Base-by-base conservation (phyloP, 2,797 vertebrate genomes). In the Sus cebifrons region DNA sequence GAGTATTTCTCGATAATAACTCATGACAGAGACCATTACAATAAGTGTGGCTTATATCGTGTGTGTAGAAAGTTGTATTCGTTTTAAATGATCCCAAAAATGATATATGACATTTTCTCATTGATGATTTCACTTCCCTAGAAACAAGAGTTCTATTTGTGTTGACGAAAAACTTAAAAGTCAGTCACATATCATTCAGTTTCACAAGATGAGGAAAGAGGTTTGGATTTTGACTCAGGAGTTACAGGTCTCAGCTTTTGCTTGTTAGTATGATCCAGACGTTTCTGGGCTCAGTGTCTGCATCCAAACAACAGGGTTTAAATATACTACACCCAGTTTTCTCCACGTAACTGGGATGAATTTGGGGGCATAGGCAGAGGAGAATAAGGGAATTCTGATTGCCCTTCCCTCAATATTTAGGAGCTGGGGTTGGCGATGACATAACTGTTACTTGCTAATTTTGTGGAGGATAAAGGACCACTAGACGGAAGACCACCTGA, bases 61-160 rank as follows among this genome's bases (percentile, higher is more conserved):
- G 32, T 32, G 52, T 18, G 3, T 74, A 70, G 27, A 70, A 64
- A 81, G 44, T 12, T 79, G 20, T 68, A 71, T 91, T 68, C 2
- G 60, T 75, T 96, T 70, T 40, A 78, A 89, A 95, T 74, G 6
- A 82, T 73, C 17, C 58, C 68, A 23, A 89, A 91, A 16, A 3
- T 91, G 70, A 82, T 32, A 73, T 16, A 62, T 17, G 84, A 71
- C 10, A 95, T 36, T 75, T 93, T 88, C 36, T 94, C 44, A 87
- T 56, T 75, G 54, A 79, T 88, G 86, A 29, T 82, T 86, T 95
- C 17, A 67, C 27, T 16, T 84, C 21, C 32, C 12, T 86, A 68
- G n/a, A 75, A 91, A 83, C 18, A 82, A 25, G 1, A 81, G 3
- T n/a, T 91, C 20, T 87, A 87, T 81, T 36, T n/a, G 64, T 25